Conservation (phyloP, 2,113 vertebrate genomes). For the Macquaria australasica region DNA sequence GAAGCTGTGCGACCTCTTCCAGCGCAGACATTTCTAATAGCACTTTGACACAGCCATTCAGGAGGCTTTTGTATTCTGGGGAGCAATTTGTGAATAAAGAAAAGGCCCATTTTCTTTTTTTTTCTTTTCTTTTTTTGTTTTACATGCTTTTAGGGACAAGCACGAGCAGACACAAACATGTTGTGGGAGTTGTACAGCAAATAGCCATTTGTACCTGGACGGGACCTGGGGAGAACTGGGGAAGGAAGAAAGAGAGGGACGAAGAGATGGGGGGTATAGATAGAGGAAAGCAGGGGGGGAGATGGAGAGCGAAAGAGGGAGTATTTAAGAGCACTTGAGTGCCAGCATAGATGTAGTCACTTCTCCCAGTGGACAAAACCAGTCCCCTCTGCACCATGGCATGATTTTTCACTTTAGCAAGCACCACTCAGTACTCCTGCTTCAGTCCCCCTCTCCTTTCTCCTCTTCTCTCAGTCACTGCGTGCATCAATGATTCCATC, state of each 20-base stretch:
- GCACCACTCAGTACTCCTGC: constrained; percentile 60
- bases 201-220: constrained; percentile 93
- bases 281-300: constrained; percentile 19
- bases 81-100: constrained; percentile 85
- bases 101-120: constrained; percentile 71
- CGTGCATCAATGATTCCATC: constrained; percentile 87
- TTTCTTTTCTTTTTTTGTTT: constrained; percentile 83
- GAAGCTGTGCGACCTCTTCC: constrained; percentile 67
- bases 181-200: constrained; percentile 92
- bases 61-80: constrained; percentile 80
- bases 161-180: constrained; percentile 85
- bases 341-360: constrained; percentile 87
- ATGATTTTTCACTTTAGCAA: constrained; percentile 92
- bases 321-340: constrained; percentile 93
- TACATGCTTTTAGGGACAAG: constrained; percentile 89
- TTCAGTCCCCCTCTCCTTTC: constrained; percentile 56
- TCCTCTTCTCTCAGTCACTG: constrained; percentile 63
- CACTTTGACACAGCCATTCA: constrained; percentile 86
- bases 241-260: constrained; percentile 29
- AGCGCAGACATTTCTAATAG: constrained; percentile 82
- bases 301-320: constrained; percentile 44
- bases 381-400: constrained; percentile 88
- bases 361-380: constrained; percentile 87
- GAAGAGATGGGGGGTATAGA: constrained; percentile 18
- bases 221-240: constrained; percentile 54